Percentiles rank a stretch among this genome's conserved stretches.
Conservation (phyloP, 37 sponge, comb jelly and placozoan species). For the Lycopodina hypogea region DNA sequence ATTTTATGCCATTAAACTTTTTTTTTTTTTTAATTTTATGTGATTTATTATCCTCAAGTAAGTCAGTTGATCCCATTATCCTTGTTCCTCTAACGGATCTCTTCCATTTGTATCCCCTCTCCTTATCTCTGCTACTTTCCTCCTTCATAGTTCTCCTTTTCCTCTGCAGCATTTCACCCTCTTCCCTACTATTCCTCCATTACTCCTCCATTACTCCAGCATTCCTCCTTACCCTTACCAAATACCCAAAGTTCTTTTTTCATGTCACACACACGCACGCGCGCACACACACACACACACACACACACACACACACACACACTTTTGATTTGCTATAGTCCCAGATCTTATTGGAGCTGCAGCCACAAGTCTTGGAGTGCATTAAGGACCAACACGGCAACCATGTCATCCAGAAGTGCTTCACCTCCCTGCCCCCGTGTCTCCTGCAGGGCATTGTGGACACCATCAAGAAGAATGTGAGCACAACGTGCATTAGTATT, state of each 20-base stretch:
- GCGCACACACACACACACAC: not conserved
- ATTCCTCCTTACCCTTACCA: too few relatives aligned
- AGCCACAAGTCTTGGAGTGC: conserved; percentile 80
- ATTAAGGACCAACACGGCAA: conserved; percentile 96
- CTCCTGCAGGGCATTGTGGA: conserved; percentile 65
- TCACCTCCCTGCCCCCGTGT: conserved; percentile 73
- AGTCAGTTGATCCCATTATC: too few relatives aligned
- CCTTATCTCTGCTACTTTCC: too few relatives aligned
- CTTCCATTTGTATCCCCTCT: too few relatives aligned
- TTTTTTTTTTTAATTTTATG: too few relatives aligned
- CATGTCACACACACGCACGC: too few relatives aligned
- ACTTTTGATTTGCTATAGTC: conserved; percentile 34
- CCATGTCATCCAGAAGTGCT: conserved; percentile 97
- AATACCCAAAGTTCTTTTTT: too few relatives aligned
- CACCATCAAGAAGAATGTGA: conserved; percentile 77
- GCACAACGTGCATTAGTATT: conserved; percentile 2
- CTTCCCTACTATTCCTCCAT: not conserved
- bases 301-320: not conserved
- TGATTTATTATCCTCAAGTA: too few relatives aligned
- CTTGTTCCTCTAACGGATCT: too few relatives aligned
- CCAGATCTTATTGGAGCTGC: conserved; percentile 76
- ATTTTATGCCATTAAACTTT: too few relatives aligned
- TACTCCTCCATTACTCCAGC: not conserved
- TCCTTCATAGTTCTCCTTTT: too few relatives aligned
- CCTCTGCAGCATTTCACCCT: not conserved